phyloP scores from a whole-genome alignment of 2,113 vertebrate genomes.

The mouse (Mus musculus) region DNA sequence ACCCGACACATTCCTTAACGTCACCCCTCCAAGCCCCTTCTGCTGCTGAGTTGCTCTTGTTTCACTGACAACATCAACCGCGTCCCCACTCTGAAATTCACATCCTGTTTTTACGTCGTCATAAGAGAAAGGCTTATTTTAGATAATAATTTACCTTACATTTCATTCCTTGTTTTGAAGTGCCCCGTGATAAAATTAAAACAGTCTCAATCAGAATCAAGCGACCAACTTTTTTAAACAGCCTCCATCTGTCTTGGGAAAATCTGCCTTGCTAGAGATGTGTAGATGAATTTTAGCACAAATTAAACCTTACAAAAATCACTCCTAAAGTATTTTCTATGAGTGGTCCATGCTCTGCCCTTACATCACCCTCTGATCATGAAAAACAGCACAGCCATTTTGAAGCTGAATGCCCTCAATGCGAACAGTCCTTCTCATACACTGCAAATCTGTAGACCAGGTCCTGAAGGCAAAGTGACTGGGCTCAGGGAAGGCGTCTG shows the following conservation, averaged over 20 bases:
- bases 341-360: slow-evolving; percentile 59
- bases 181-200: slow-evolving; percentile 77
- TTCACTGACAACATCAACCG: slow-evolving; percentile 22
- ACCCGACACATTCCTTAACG: slow-evolving; percentile 30
- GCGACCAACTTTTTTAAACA: slow-evolving; percentile 84
- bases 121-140: slow-evolving; percentile 65
- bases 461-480: neutral
- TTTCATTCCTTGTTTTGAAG: slow-evolving; percentile 69
- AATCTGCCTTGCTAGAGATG: slow-evolving; percentile 76
- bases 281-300: slow-evolving; percentile 77
- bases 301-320: slow-evolving; percentile 78
- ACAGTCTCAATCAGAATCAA: slow-evolving; percentile 63
- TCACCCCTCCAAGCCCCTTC: slow-evolving; percentile 25
- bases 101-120: neutral
- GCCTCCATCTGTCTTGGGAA: slow-evolving; percentile 83
- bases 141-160: slow-evolving; percentile 65
- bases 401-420: neutral
- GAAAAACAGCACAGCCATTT: neutral
- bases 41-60: slow-evolving; percentile 12
- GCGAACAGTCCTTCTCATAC: neutral
- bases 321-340: slow-evolving; percentile 72
- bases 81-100: neutral
- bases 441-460: neutral
- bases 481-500: neutral
- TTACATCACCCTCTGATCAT: slow-evolving; percentile 53